Percentiles rank a stretch among this genome's conserved stretches.
These are phyloP conservation scores for Carollia perspicillata DNA, from an alignment of 2,113 vertebrate genomes.

Conservation along the genomic window DNA sequence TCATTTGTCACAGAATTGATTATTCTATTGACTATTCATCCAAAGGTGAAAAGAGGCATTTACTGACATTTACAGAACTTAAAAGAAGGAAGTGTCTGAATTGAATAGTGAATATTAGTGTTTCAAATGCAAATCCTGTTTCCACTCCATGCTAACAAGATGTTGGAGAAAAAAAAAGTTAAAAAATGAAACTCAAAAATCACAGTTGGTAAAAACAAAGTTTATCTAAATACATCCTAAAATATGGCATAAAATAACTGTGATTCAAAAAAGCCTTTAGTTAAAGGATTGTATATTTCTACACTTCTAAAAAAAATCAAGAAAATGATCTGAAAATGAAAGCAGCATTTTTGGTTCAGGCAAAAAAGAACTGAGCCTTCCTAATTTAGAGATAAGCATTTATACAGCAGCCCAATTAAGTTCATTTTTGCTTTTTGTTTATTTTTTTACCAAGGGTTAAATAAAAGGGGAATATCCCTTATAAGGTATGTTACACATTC, in stretches of 20 bases:
- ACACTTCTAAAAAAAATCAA: background rate
- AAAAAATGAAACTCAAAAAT: background rate
- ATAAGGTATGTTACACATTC: background rate
- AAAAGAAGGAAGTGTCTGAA: conserved; percentile 37
- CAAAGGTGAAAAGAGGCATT: conserved; percentile 68
- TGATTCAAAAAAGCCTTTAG: background rate
- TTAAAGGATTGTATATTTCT: background rate
- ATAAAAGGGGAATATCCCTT: background rate
- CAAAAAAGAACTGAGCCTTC: background rate
- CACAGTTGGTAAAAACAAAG: background rate
- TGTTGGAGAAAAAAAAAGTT: background rate
- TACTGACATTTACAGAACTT: conserved; percentile 66
- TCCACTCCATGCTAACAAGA: conserved; percentile 39
- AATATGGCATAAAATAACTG: background rate
- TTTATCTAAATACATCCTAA: background rate
- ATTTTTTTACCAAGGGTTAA: background rate
- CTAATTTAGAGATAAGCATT: background rate
- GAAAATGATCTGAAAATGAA: background rate
- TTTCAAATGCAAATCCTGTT: conserved; percentile 32
- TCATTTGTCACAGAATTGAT: conserved; percentile 62
- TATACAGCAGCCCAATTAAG: background rate
- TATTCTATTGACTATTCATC: conserved; percentile 67
- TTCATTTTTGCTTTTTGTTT: conserved; percentile 10
- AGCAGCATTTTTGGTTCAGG: background rate
- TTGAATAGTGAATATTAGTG: conserved; percentile 15